Evolutionary conservation across 1,140 invertebrate genomes (phyloP).

Genomic region (Scaptodrosophila lebanonensis): DNA sequence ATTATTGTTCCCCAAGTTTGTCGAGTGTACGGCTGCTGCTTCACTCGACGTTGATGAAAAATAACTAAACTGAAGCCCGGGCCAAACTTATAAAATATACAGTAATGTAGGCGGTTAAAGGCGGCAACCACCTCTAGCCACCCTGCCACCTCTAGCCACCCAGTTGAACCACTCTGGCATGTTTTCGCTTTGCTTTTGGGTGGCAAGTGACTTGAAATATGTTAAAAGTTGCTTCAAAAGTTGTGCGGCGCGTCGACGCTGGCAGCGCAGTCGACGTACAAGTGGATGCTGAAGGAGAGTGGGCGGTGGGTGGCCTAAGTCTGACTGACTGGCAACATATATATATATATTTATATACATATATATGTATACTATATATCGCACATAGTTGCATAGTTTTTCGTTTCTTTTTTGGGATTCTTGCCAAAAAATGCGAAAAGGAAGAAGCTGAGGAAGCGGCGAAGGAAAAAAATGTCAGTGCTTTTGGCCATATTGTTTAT

Average conservation of each 20-base stretch:
- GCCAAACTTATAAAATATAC: conserved; percentile 58
- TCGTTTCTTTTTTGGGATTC: conserved; percentile 16
- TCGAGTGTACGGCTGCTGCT: too few species aligned
- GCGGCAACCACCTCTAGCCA: neutral
- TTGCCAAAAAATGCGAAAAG: conserved; percentile 28
- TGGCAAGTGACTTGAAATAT: conserved; percentile 40
- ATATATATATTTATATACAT: conserved; percentile 2
- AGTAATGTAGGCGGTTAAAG: conserved; percentile 38
- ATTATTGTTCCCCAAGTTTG: too few species aligned
- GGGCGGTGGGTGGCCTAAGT: conserved; percentile 15
- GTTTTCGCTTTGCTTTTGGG: conserved; percentile 9
- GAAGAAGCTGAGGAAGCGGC: too few species aligned
- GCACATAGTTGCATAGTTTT: conserved; percentile 9
- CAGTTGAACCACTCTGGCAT: too few species aligned
- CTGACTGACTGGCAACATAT: conserved; percentile 7
- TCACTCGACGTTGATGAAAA: conserved; percentile 23
- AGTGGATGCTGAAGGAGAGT: neutral
- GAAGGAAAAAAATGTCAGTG: too few species aligned
- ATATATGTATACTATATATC: neutral
- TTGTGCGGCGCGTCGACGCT: conserved; percentile 29
- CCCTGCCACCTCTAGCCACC: too few species aligned
- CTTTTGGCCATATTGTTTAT: conserved; percentile 30
- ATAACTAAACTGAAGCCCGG: conserved; percentile 50
- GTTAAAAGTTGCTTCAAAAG: conserved; percentile 64
- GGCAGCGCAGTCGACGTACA: neutral